phyloP scores from a whole-genome alignment of 2,888 invertebrate species.

The Pristionchus entomophagus region DNA sequence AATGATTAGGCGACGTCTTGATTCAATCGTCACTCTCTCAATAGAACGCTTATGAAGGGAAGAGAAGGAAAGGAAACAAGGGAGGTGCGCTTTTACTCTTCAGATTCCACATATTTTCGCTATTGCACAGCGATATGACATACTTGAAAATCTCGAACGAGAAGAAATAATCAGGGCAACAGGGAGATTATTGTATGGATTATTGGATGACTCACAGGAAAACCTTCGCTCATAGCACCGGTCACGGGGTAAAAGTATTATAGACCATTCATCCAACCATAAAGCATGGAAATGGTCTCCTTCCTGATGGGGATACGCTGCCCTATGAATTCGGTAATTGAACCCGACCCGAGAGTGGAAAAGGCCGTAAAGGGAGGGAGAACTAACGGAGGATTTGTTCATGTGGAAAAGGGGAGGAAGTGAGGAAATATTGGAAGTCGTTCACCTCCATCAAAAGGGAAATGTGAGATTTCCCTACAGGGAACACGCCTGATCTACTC shows the following conservation, averaged over 20 bases:
- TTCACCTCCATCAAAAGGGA: background rate
- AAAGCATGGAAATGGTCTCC: background rate
- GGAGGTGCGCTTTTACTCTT: background rate
- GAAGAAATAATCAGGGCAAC: background rate
- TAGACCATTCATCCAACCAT: background rate
- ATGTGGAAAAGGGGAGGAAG: slow-evolving; percentile 2
- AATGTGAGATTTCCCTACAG: background rate
- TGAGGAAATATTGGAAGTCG: background rate
- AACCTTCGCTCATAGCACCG: too few relatives aligned
- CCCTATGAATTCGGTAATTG: background rate
- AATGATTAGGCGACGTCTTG: slow-evolving; percentile 42
- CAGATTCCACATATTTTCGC: too few relatives aligned
- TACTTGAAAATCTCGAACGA: too few relatives aligned
- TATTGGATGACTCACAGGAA: too few relatives aligned
- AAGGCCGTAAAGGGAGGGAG: background rate
- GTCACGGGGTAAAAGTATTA: too few relatives aligned
- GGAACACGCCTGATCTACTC: background rate
- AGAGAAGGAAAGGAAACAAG: slow-evolving; percentile 40
- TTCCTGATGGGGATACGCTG: background rate
- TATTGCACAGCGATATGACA: too few relatives aligned
- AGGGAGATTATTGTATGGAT: too few relatives aligned
- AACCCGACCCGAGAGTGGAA: background rate
- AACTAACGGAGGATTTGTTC: background rate
- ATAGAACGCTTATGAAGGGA: slow-evolving; percentile 43
- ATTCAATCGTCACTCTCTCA: slow-evolving; percentile 39